Evolutionary conservation across 2,797 vertebrate species (phyloP).

Genomic region (Malacoraja senta): DNA sequence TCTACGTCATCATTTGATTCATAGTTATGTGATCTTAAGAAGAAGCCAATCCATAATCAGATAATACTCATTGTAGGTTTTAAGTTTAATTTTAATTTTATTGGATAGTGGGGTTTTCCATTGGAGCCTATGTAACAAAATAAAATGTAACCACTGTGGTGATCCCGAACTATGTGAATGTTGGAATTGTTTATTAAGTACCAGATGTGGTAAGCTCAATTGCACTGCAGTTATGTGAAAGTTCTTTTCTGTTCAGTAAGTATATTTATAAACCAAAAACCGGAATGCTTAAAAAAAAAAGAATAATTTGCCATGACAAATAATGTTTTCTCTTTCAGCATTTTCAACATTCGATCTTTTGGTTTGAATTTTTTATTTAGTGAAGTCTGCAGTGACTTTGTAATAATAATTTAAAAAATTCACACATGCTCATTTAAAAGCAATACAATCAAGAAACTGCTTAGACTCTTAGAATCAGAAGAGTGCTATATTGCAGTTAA

Average conservation of each 20-base stretch:
- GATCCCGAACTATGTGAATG: neutral
- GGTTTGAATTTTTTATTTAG: slow-evolving; percentile 15
- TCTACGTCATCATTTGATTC: neutral
- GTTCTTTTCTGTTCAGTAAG: neutral
- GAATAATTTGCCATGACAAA: neutral
- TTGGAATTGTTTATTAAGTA: neutral
- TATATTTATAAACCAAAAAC: neutral
- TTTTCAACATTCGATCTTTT: neutral
- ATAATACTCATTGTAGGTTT: neutral
- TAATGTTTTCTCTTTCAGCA: neutral
- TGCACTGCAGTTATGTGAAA: too few species aligned
- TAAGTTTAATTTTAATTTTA: too few species aligned
- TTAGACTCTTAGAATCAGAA: neutral
- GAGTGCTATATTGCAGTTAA: neutral
- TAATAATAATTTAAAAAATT: too few species aligned
- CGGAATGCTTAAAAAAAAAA: neutral
- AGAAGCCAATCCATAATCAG: neutral
- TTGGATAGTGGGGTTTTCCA: too few species aligned
- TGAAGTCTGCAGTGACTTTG: neutral
- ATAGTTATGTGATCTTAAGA: neutral
- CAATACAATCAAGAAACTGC: neutral
- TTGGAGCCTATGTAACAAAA: too few species aligned
- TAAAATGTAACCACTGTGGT: too few species aligned
- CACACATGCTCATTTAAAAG: neutral
- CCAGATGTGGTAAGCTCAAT: neutral